A percentile compares a stretch with the other conserved stretches of the same genome.
Evolutionary conservation across 2,797 vertebrate genomes (phyloP).

Genomic region (Bradypodion ventrale): DNA sequence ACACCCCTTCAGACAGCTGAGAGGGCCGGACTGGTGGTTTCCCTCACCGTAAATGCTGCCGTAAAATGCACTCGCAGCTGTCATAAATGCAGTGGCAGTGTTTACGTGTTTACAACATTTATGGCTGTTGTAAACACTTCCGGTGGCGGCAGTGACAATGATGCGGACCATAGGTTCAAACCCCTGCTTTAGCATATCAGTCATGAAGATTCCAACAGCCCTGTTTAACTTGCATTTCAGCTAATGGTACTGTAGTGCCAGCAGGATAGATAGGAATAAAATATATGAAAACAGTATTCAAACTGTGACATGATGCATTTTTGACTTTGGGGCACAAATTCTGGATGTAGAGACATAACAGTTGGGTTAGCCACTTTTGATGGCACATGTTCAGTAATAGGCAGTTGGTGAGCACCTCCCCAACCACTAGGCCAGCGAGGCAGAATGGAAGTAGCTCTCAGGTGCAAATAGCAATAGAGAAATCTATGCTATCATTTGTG

Average conservation of each 20-base stretch:
- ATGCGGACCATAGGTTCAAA: too few relatives aligned
- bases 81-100: too few relatives aligned
- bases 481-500: neutral
- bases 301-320: conserved; percentile 58
- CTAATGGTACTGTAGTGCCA: conserved; percentile 50
- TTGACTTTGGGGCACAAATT: conserved; percentile 41
- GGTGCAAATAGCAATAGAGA: neutral
- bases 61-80: too few relatives aligned
- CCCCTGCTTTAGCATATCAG: conserved; percentile 60
- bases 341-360: conserved; percentile 36
- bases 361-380: conserved; percentile 49
- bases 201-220: conserved; percentile 49
- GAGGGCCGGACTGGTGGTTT: too few relatives aligned
- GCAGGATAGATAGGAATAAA: conserved; percentile 33
- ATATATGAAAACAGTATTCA: conserved; percentile 44
- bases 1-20: too few relatives aligned
- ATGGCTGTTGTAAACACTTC: too few relatives aligned
- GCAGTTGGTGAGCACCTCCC: conserved; percentile 48
- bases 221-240: conserved; percentile 45
- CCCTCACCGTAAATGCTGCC: too few relatives aligned
- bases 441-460: neutral
- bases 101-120: too few relatives aligned
- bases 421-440: conserved; percentile 40
- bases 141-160: too few relatives aligned
- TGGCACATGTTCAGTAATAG: conserved; percentile 37